A percentile compares a stretch with the other conserved stretches of the same genome.
Conservation (phyloP, 2,888 invertebrate genomes). For the Temnothorax unifasciatus region DNA sequence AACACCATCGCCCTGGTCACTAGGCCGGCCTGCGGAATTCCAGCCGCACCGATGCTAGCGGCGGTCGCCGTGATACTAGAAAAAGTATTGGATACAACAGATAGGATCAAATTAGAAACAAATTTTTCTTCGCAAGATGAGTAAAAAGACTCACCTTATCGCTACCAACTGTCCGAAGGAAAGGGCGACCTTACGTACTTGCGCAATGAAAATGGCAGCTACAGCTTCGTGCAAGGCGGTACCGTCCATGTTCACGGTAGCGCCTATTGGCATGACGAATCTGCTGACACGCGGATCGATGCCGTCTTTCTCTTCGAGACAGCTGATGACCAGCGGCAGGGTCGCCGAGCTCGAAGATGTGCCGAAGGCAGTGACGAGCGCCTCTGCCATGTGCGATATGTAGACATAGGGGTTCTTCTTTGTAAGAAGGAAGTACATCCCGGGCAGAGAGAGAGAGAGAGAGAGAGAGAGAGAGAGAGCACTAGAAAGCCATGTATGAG, state of each 20-base stretch:
- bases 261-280: slow-evolving; percentile 93
- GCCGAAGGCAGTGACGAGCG: slow-evolving; percentile 97
- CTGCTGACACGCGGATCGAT: slow-evolving; percentile 91
- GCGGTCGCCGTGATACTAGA: slow-evolving; percentile 92
- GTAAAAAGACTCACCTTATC: slow-evolving; percentile 87
- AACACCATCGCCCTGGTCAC: slow-evolving; percentile 93
- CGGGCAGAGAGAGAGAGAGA: too few species aligned
- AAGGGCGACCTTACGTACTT: slow-evolving; percentile 89
- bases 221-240: slow-evolving; percentile 94
- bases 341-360: slow-evolving; percentile 95
- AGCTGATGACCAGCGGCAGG: slow-evolving; percentile 92
- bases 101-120: background rate
- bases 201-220: slow-evolving; percentile 94
- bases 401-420: slow-evolving; percentile 94
- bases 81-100: slow-evolving; percentile 28
- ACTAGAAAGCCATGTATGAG: slow-evolving; percentile 97
- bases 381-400: slow-evolving; percentile 94
- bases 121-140: background rate
- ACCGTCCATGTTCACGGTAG: slow-evolving; percentile 94
- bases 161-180: slow-evolving; percentile 91
- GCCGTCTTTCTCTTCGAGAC: slow-evolving; percentile 90
- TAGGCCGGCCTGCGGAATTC: slow-evolving; percentile 92
- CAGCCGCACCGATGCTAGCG: slow-evolving; percentile 93
- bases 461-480: too few species aligned
- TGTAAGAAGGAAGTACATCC: slow-evolving; percentile 94